phyloP scores from a whole-genome alignment of 2,797 vertebrate genomes.

The Chloroceryle inda region DNA sequence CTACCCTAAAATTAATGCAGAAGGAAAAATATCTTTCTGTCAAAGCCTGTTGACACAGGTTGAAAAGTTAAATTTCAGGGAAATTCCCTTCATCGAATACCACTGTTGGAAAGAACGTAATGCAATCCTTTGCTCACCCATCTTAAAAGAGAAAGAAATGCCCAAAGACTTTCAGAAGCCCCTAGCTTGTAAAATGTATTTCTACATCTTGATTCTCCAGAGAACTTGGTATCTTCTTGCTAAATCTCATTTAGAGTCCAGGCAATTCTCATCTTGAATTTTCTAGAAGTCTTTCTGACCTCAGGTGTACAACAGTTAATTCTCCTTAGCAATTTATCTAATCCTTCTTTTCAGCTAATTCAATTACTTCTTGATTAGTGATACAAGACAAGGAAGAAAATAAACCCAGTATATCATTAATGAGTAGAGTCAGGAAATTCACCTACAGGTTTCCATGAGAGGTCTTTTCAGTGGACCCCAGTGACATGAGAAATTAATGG shows the following conservation, averaged over 20 bases:
- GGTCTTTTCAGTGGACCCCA: neutral
- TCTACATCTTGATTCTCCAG: neutral
- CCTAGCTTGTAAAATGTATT: neutral
- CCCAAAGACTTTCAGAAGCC: neutral
- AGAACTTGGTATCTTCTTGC: neutral
- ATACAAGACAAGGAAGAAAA: conserved; percentile 10
- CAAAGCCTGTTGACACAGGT: neutral
- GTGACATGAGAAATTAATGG: neutral
- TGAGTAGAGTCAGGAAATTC: neutral
- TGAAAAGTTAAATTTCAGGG: conserved; percentile 5
- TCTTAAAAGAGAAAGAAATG: neutral
- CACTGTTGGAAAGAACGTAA: conserved; percentile 12
- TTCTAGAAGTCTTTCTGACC: conserved; percentile 9
- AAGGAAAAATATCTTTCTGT: conserved; percentile 19
- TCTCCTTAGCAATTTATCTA: conserved; percentile 21
- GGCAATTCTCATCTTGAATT: neutral
- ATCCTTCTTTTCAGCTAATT: conserved; percentile 41
- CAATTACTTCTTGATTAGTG: conserved; percentile 45
- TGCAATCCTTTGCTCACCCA: neutral
- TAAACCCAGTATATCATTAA: neutral
- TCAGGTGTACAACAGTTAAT: neutral
- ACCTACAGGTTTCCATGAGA: neutral
- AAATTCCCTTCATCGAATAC: conserved; percentile 22
- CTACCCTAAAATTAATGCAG: neutral
- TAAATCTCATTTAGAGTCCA: conserved; percentile 20